Evolutionary conservation across 2,113 vertebrate species (phyloP).

Genomic region (Lasiurus borealis): DNA sequence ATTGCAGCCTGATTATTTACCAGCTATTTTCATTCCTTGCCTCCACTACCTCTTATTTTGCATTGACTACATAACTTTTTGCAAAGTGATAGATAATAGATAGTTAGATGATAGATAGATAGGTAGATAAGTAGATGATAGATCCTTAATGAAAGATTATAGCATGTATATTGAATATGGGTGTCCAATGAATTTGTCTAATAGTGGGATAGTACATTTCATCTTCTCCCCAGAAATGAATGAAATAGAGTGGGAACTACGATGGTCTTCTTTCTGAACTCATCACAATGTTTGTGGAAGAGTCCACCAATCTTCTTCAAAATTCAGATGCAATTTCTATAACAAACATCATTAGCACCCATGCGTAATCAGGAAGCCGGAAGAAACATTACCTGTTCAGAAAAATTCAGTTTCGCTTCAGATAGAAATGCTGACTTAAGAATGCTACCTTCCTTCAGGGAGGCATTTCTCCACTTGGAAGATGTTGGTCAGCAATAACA

Average conservation of each 20-base stretch:
- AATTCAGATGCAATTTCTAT: not conserved
- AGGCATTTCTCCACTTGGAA: slow-evolving; percentile 50
- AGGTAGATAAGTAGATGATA: too few species aligned
- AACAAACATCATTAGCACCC: not conserved
- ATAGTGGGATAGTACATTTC: not conserved
- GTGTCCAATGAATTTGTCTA: not conserved
- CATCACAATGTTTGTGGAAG: not conserved
- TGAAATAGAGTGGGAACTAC: not conserved
- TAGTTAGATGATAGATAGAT: too few species aligned
- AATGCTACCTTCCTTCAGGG: slow-evolving; percentile 12
- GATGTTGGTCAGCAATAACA: slow-evolving; percentile 20
- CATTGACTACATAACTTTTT: not conserved
- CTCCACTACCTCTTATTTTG: not conserved
- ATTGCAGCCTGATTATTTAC: not conserved
- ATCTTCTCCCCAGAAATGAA: not conserved
- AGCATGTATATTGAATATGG: not conserved
- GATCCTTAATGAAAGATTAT: not conserved
- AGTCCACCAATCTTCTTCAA: not conserved
- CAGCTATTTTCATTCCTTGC: not conserved
- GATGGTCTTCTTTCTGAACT: not conserved
- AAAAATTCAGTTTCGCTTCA: slow-evolving; percentile 9
- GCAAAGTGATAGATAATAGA: not conserved
- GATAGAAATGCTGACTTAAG: slow-evolving; percentile 24
- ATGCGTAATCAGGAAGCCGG: slow-evolving; percentile 5
- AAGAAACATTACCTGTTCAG: not conserved